Percentiles rank a stretch among this genome's conserved stretches.
Conservation (phyloP, 1,140 invertebrate species). For the Hermatobates lingyangjiaoensis region DNA sequence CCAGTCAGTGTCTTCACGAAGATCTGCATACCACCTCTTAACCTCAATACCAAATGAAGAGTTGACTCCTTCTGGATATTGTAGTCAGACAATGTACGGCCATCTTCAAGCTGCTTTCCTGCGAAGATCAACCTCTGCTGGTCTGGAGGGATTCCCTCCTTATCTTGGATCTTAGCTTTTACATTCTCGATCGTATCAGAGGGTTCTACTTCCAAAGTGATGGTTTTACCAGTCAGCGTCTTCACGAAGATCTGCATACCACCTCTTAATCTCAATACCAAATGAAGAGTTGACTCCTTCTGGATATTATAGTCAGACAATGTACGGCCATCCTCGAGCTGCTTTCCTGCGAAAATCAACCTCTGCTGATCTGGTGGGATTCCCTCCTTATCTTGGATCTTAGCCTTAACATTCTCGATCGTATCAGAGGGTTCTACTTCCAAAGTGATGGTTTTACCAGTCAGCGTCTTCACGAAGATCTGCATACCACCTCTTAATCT, state of each 20-base stretch:
- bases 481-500: slow-evolving; percentile 29
- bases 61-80: too few species aligned
- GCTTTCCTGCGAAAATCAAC: slow-evolving; percentile 58
- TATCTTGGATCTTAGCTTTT: too few species aligned
- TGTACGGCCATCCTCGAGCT: slow-evolving; percentile 63
- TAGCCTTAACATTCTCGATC: slow-evolving; percentile 59
- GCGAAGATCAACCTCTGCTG: too few species aligned
- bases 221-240: too few species aligned
- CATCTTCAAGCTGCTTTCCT: too few species aligned
- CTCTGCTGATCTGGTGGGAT: slow-evolving; percentile 53
- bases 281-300: slow-evolving; percentile 27
- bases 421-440: slow-evolving; percentile 57
- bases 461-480: slow-evolving; percentile 50
- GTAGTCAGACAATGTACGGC: too few species aligned
- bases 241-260: too few species aligned
- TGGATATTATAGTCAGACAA: slow-evolving; percentile 54
- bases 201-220: too few species aligned
- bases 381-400: slow-evolving; percentile 53
- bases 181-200: too few species aligned
- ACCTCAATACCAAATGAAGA: too few species aligned
- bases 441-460: slow-evolving; percentile 54
- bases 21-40: slow-evolving; percentile 36
- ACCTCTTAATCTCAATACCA: too few species aligned
- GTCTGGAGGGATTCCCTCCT: too few species aligned
- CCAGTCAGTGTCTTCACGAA: slow-evolving; percentile 53